Conservation (phyloP, 1,140 invertebrate genomes). For the Aplysia californica region DNA sequence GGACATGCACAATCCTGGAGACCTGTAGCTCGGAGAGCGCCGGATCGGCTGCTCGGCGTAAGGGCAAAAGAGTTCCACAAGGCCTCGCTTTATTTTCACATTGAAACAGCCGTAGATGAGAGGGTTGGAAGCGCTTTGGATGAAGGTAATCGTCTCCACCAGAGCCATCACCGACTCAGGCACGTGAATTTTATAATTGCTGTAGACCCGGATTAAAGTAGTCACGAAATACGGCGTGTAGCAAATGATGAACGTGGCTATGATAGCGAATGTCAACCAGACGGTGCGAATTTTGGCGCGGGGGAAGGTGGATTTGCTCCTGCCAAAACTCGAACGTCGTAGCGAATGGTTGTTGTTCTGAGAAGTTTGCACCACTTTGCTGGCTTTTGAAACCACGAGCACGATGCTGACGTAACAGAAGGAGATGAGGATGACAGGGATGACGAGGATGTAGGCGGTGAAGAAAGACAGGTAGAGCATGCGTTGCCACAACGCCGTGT, state of each 20-base stretch:
- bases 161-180: conserved; percentile 61
- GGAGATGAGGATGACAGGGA: conserved; percentile 66
- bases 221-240: conserved; percentile 70
- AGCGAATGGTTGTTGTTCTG: conserved; percentile 39
- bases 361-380: conserved; percentile 27
- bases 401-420: conserved; percentile 66
- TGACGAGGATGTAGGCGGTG: conserved; percentile 65
- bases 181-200: conserved; percentile 63
- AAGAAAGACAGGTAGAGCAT: conserved; percentile 68
- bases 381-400: conserved; percentile 28
- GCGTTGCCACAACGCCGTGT: conserved; percentile 68
- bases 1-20: conserved; percentile 16
- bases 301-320: conserved; percentile 53
- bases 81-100: conserved; percentile 56
- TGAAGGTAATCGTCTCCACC: conserved; percentile 65
- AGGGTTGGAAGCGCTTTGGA: conserved; percentile 69
- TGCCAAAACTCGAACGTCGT: conserved; percentile 37
- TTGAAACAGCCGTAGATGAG: conserved; percentile 69
- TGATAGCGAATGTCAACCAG: conserved; percentile 69
- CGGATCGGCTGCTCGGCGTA: conserved; percentile 15
- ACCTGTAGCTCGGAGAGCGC: conserved; percentile 18
- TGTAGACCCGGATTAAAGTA: conserved; percentile 66
- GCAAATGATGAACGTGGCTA: conserved; percentile 66
- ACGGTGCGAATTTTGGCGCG: conserved; percentile 69
- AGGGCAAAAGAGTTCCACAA: conserved; percentile 53